phyloP scores from a whole-genome alignment of 2,113 vertebrate genomes.

The Petaurus breviceps region DNA sequence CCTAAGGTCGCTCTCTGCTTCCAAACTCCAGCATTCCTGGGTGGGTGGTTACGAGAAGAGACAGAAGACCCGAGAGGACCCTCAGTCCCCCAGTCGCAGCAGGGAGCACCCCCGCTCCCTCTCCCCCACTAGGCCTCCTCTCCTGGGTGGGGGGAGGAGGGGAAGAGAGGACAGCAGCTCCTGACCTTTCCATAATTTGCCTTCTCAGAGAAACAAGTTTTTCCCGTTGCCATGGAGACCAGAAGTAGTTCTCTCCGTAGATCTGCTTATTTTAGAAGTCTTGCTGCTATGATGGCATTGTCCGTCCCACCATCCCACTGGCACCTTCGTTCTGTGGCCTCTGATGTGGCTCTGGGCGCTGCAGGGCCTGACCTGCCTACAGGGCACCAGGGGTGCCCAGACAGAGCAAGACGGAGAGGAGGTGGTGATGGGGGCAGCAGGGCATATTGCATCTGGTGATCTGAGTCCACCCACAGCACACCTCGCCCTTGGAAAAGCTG shows the following conservation, averaged over 20 bases:
- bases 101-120: neutral
- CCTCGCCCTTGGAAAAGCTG: neutral
- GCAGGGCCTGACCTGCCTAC: neutral
- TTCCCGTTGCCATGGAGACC: slow-evolving; percentile 77
- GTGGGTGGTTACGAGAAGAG: neutral
- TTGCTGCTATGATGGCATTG: neutral
- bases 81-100: neutral
- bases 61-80: neutral
- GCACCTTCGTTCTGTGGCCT: neutral
- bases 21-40: neutral
- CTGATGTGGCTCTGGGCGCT: neutral
- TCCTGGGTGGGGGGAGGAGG: neutral
- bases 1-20: neutral
- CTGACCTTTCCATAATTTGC: neutral
- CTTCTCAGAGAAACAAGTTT: slow-evolving; percentile 60
- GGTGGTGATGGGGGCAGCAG: neutral
- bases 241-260: neutral
- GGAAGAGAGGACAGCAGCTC: neutral
- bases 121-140: neutral
- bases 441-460: neutral
- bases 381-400: neutral
- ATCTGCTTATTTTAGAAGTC: neutral
- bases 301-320: neutral
- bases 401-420: neutral
- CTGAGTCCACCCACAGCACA: neutral